Evolutionary conservation across 2,113 vertebrate genomes (phyloP).

Genomic region (Callorhinus ursinus): DNA sequence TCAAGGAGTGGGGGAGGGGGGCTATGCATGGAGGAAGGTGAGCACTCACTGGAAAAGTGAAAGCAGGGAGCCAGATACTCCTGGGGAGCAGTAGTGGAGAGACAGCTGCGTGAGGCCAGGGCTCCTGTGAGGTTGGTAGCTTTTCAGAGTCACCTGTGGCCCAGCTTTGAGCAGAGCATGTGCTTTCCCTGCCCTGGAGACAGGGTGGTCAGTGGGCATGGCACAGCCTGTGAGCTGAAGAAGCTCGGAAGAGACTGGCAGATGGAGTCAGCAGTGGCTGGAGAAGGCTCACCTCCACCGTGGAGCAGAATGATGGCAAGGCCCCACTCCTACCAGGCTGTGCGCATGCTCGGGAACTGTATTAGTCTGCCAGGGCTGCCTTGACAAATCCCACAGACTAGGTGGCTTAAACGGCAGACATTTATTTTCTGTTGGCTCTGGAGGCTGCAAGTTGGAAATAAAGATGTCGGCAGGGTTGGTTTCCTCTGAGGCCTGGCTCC

Average conservation of each 20-base stretch:
- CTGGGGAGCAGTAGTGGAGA: background rate
- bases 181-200: background rate
- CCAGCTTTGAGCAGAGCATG: background rate
- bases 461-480: background rate
- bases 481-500: background rate
- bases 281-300: background rate
- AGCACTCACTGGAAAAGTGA: background rate
- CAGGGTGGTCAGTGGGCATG: background rate
- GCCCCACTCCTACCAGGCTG: rapidly evolving
- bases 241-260: background rate
- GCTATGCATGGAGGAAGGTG: background rate
- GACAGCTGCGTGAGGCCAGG: background rate
- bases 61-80: background rate
- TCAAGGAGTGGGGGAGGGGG: background rate
- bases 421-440: background rate
- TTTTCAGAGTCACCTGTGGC: background rate
- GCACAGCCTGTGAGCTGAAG: background rate
- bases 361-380: background rate
- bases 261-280: background rate
- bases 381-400: background rate
- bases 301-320: background rate
- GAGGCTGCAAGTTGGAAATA: background rate
- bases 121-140: too few relatives aligned
- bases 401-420: background rate
- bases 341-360: too few relatives aligned